Conservation (phyloP, 2,888 invertebrate species). For the Syrphus vitripennis region DNA sequence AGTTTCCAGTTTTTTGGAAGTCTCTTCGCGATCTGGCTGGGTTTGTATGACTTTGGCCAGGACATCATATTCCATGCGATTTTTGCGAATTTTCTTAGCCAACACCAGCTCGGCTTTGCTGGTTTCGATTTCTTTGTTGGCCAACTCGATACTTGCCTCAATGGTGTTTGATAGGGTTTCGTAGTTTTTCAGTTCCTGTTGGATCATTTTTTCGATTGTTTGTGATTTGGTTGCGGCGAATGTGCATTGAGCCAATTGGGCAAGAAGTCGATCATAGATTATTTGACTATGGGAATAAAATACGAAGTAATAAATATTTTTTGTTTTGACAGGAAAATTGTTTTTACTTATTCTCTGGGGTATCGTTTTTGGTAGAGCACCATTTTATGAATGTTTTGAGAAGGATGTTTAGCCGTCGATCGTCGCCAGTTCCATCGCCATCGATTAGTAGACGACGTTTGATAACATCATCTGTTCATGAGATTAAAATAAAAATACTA, state of each 20-base stretch:
- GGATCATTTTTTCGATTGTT: constrained; percentile 90
- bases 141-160: constrained; percentile 89
- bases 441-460: constrained; percentile 94
- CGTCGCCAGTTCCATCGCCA: constrained; percentile 98
- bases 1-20: constrained; percentile 85
- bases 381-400: constrained; percentile 92
- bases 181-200: constrained; percentile 92
- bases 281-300: constrained; percentile 83
- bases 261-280: constrained; percentile 90
- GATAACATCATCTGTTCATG: constrained; percentile 92
- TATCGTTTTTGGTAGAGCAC: constrained; percentile 86
- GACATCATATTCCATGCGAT: constrained; percentile 96
- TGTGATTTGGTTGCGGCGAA: constrained; percentile 93
- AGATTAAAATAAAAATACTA: too few species aligned
- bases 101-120: constrained; percentile 91
- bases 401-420: constrained; percentile 92
- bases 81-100: constrained; percentile 93
- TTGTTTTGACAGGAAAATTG: not conserved
- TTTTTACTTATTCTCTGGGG: constrained; percentile 85
- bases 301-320: not conserved
- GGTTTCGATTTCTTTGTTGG: constrained; percentile 90
- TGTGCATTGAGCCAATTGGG: constrained; percentile 93
- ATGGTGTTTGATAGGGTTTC: constrained; percentile 89
- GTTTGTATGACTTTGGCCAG: constrained; percentile 94
- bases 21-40: constrained; percentile 94